These are phyloP conservation scores for Tiaroga cobitis DNA, from an alignment of 2,797 vertebrate species.

Conservation along the genomic window DNA sequence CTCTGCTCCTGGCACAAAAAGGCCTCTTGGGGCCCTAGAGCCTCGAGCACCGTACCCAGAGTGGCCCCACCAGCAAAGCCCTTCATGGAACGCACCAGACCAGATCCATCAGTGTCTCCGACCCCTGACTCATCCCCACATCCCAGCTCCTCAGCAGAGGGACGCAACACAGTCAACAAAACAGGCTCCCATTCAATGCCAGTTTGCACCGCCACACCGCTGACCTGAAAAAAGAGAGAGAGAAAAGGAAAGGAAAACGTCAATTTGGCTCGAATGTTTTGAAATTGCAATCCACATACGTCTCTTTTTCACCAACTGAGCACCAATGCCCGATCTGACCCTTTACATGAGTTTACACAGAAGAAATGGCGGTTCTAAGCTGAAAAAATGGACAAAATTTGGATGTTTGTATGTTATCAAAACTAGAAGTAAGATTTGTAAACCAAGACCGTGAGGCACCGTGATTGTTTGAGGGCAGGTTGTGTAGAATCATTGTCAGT, in stretches of 20 bases:
- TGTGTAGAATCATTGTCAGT: background rate
- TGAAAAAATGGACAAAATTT: background rate
- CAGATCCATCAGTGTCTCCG: constrained; percentile 53
- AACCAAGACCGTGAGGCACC: background rate
- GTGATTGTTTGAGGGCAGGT: background rate
- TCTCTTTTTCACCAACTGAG: background rate
- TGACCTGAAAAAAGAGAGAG: constrained; percentile 77
- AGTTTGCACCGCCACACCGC: constrained; percentile 75
- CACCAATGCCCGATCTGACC: background rate
- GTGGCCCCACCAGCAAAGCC: constrained; percentile 75
- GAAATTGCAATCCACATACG: background rate
- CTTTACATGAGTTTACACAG: background rate
- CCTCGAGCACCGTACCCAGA: constrained; percentile 73
- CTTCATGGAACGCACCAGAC: constrained; percentile 73
- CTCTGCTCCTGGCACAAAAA: constrained; percentile 78
- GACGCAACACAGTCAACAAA: constrained; percentile 84
- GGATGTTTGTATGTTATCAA: background rate
- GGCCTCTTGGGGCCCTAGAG: constrained; percentile 73
- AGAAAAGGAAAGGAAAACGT: background rate
- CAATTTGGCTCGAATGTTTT: background rate
- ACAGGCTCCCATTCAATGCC: constrained; percentile 89
- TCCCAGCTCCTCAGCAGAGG: constrained; percentile 65
- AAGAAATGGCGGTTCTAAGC: background rate
- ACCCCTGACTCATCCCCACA: constrained; percentile 44
- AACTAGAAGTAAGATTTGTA: background rate